Base-by-base conservation (phyloP, 2,113 vertebrate species). In the Sinocyclocheilus maitianheensis region DNA sequence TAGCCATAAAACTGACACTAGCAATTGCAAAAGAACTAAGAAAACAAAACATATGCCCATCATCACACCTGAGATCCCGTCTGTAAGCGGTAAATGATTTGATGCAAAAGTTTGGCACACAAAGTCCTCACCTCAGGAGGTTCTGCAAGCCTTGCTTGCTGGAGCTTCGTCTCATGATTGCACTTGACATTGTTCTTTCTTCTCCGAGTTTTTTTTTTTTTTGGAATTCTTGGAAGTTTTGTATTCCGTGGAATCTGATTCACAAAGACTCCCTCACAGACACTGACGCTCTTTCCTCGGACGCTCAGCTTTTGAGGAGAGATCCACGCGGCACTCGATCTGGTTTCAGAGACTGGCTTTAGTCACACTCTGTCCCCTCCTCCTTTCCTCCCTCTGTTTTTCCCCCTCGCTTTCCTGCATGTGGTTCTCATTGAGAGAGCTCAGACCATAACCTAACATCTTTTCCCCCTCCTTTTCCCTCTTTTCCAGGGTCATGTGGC, bases 91-190 rank as follows among this genome's bases (percentile, higher is more conserved):
- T 53, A 78, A 77, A 74, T 11, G 7, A 11, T 51, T 51, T 18
- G 4, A 24, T 24, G 62, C 0, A 1, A 81, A 65, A 80, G 34
- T 60, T 5, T 40, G 40, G 40, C 40, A 40, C 6, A 40, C 40
- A 40, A 40, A 48, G 10, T 48, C 46, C 96, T 96, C 92, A 98
- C 97, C 96, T 97, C 88, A 95, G 92, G 78, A 97, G 96, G 88
- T 94, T 96, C 48, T 97, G 96, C 90, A 97, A 92, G 88, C 96
- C 96, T 92, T 94, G 92, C 87, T 94, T 97, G 92, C 95, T 96
- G 90, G 96, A 95, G 87, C 94, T 95, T 89, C 95, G 95, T 91
- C 97, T 95, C 83, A 95, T 83, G 89, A 96, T 87, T 77, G 94
- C 92, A 86, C 92, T 88, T 87, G 94, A 95, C 95, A 94, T 94